Percentiles rank a stretch among this genome's conserved stretches.
Conservation (phyloP, 2,113 vertebrate genomes). For the Microcebus jonahi region DNA sequence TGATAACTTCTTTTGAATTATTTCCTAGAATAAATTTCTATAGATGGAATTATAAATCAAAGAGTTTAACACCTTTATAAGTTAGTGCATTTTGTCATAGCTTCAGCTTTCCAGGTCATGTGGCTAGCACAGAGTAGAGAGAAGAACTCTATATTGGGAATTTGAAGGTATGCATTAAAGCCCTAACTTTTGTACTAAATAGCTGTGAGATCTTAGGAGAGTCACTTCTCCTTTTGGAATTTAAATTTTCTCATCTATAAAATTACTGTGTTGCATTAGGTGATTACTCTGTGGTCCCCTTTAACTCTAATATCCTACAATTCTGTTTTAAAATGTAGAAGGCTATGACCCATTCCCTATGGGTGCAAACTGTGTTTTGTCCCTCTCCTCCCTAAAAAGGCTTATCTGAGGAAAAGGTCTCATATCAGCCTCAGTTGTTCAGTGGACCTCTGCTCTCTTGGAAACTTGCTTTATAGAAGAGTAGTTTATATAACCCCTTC, state of each 20-base stretch:
- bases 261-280: not conserved
- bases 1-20: conserved; percentile 32
- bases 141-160: not conserved
- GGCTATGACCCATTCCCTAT: not conserved
- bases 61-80: not conserved
- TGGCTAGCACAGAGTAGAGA: not conserved
- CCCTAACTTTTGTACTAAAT: not conserved
- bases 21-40: conserved; percentile 38
- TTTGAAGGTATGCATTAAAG: not conserved
- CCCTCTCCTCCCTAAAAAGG: conserved; percentile 17
- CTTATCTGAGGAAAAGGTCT: not conserved
- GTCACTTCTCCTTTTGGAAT: not conserved
- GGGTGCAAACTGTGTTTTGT: not conserved
- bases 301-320: not conserved
- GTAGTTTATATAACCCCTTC: not conserved
- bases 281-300: not conserved
- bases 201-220: conserved; percentile 18
- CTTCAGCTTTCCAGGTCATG: conserved; percentile 23
- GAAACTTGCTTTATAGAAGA: conserved; percentile 30
- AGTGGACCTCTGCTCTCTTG: not conserved
- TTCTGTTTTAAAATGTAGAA: not conserved
- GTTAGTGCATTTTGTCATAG: not conserved
- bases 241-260: conserved; percentile 15
- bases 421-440: not conserved
- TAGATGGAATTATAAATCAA: not conserved